phyloP scores from a whole-genome alignment of 2,797 vertebrate genomes.

The Cuniculus paca region DNA sequence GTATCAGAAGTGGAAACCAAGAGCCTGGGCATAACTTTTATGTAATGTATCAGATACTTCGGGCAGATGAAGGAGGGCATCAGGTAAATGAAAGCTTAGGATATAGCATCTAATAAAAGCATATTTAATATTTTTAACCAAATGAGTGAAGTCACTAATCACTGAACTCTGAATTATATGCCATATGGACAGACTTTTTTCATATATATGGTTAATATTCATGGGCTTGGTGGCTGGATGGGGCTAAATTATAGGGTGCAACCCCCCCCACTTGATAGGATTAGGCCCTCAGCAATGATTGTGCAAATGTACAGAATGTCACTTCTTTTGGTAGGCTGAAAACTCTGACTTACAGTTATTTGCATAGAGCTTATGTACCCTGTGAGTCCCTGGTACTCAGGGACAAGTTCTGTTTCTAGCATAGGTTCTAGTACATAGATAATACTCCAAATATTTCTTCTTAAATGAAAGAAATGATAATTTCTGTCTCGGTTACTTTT shows the following conservation, averaged over 20 bases:
- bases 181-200: neutral
- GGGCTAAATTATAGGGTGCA: neutral
- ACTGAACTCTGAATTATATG: neutral
- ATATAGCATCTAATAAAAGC: neutral
- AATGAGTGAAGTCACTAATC: neutral
- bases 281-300: neutral
- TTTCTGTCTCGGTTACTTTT: too few species aligned
- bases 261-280: neutral
- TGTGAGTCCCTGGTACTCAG: neutral
- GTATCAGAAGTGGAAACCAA: constrained; percentile 16
- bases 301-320: neutral
- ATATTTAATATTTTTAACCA: constrained; percentile 17
- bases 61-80: neutral
- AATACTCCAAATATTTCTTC: neutral
- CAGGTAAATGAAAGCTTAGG: neutral
- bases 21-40: neutral
- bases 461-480: neutral
- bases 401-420: constrained; percentile 28
- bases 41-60: neutral
- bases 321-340: neutral
- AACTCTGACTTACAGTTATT: neutral
- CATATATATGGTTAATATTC: neutral
- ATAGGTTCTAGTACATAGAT: neutral
- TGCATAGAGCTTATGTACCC: neutral
- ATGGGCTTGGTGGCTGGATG: neutral